phyloP scores from a whole-genome alignment of 2,888 invertebrate species.

The Hirtodrosophila confusa region DNA sequence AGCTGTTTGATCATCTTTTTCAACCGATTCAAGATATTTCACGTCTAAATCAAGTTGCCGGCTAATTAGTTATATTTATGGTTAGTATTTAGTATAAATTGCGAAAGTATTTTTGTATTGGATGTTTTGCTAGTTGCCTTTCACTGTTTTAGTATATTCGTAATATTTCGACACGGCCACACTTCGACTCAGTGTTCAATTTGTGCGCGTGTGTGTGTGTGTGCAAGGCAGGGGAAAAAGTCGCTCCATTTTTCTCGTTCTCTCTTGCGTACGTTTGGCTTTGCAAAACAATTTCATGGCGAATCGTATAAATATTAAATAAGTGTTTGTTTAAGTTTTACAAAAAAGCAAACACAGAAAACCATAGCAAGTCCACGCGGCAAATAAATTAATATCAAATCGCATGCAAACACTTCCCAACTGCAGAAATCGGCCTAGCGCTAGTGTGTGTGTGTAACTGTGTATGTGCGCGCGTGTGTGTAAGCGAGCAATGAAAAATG shows the following conservation, averaged over 20 bases:
- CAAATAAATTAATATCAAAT: slow-evolving; percentile 36
- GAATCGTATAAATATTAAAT: slow-evolving; percentile 29
- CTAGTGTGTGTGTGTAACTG: slow-evolving; percentile 51
- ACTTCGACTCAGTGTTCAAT: slow-evolving; percentile 44
- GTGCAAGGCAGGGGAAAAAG: slow-evolving; percentile 71
- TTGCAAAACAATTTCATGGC: slow-evolving; percentile 57
- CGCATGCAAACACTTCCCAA: slow-evolving; percentile 43
- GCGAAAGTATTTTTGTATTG: background rate
- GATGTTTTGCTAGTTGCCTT: background rate
- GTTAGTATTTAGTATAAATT: slow-evolving; percentile 25
- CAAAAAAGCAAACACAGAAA: slow-evolving; percentile 8
- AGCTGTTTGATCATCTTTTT: background rate
- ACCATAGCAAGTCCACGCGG: slow-evolving; percentile 9
- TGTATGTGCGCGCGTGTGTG: slow-evolving; percentile 67
- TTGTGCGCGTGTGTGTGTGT: slow-evolving; percentile 70
- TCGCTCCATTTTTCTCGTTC: slow-evolving; percentile 79
- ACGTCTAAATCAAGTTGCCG: slow-evolving; percentile 52
- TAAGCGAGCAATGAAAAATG: slow-evolving; percentile 70
- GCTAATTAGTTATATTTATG: slow-evolving; percentile 50
- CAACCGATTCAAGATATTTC: background rate
- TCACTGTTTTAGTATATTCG: slow-evolving; percentile 20
- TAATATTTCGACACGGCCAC: slow-evolving; percentile 27
- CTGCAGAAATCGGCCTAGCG: slow-evolving; percentile 58
- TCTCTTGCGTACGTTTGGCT: slow-evolving; percentile 60
- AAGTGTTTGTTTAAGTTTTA: slow-evolving; percentile 36